These are phyloP conservation scores for Diabrotica balteata DNA, from an alignment of 2,888 invertebrate species.

Conservation along the genomic window DNA sequence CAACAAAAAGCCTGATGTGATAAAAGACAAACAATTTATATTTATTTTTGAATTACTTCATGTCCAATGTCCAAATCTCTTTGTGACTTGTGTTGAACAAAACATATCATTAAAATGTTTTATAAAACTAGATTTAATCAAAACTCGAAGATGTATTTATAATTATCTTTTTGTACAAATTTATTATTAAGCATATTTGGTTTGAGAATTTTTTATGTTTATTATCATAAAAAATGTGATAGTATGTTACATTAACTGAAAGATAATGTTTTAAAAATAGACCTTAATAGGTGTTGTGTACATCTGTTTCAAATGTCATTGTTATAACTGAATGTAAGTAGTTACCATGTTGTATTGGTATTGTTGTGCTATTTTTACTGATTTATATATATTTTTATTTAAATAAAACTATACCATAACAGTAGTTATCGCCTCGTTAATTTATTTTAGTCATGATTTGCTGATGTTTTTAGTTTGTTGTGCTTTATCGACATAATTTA, in stretches of 20 bases:
- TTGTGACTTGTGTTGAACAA: slow-evolving; percentile 12
- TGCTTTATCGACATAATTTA: no score
- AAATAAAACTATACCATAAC: no score
- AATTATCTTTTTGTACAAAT: slow-evolving; percentile 20
- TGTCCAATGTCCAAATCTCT: no score
- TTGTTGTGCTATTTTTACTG: background rate
- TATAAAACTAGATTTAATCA: slow-evolving; percentile 14
- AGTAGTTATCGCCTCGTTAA: no score
- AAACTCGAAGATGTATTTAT: slow-evolving; percentile 11
- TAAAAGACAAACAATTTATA: slow-evolving; percentile 18
- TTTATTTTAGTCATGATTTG: no score
- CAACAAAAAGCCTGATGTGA: slow-evolving; percentile 51
- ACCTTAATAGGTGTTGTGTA: slow-evolving; percentile 31
- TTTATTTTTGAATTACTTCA: slow-evolving; percentile 18
- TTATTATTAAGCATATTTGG: slow-evolving; percentile 22
- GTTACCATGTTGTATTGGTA: slow-evolving; percentile 8
- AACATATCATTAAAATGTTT: slow-evolving; percentile 17
- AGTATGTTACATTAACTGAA: slow-evolving; percentile 52
- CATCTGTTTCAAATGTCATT: slow-evolving; percentile 48
- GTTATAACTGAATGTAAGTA: slow-evolving; percentile 13
- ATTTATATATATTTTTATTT: background rate
- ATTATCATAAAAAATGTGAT: slow-evolving; percentile 32
- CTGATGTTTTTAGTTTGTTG: no score
- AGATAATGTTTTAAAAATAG: slow-evolving; percentile 8
- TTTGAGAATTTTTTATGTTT: slow-evolving; percentile 31